Base-by-base conservation (phyloP, 2,797 vertebrate species). In the Pelochelys cantorii region DNA sequence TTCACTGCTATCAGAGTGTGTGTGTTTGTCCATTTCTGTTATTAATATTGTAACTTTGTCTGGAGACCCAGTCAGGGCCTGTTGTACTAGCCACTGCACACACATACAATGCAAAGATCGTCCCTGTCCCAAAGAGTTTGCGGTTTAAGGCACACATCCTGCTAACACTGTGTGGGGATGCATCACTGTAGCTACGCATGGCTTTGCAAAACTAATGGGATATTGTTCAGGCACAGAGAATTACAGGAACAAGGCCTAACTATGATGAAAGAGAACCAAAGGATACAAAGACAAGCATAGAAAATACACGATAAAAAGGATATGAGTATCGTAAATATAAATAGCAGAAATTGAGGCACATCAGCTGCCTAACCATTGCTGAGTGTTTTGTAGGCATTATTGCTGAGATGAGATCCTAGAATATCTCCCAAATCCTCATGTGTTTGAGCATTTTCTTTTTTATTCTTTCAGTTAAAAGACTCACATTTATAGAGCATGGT, bases 41-140 rank as follows among this genome's bases (percentile, higher is more conserved):
- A 84, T 90, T 95, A 92, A 84, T 92, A 71, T 89, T 93, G 82
- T 90, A 87, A 82, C 31, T 60, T 90, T 90, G 85, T 85, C 85
- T 94, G 89, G 60, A 37, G 0, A 88, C 89, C 3, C 14, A 71
- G 6, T 71, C 89, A 92, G 88, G 91, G 93, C 84, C 94, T 95
- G 90, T 27, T 90, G 79, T n/a, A 85, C 15, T 88, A 37, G 80
- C 22, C 84, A 86, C 87, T 94, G 88, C 60, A 68, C 81, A 42
- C 31, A 57, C 6, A 17, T 2, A n/a, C 31, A 89, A 90, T 42
- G 93, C 75, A 95, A 88, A 93, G 74, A 89, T 81, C 34, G 53
- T 90, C 88, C 53, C 54, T 95, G 79, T 84, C 71, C 89, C 82
- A 88, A 75, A 79, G 18, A 95, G 37, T 52, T 57, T 11, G 10